Evolutionary conservation across 2,888 invertebrate species (phyloP).

Genomic region (Drosophila atripex): DNA sequence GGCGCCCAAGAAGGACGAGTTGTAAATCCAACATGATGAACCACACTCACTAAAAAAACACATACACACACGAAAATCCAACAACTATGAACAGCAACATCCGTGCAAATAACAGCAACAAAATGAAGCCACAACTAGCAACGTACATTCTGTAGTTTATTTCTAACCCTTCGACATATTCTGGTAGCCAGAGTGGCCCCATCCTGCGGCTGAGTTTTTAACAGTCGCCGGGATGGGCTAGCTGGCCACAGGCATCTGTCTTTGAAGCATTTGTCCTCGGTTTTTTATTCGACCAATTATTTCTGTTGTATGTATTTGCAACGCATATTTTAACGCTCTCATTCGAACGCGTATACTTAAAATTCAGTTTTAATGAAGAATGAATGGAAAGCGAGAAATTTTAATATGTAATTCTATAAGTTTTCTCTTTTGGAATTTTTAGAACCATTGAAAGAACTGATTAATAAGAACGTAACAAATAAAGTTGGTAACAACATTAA

Average conservation of each 20-base stretch:
- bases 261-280: conserved; percentile 37
- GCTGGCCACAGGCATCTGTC: conserved; percentile 27
- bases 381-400: conserved; percentile 63
- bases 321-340: conserved; percentile 40
- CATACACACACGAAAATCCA: conserved; percentile 42
- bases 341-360: conserved; percentile 29
- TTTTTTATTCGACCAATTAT: conserved; percentile 38
- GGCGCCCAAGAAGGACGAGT: conserved; percentile 83
- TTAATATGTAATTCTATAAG: conserved; percentile 71
- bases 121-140: conserved; percentile 57
- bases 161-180: conserved; percentile 28
- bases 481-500: conserved; percentile 80
- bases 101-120: conserved; percentile 37
- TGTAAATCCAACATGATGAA: conserved; percentile 78
- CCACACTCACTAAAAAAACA: conserved; percentile 32
- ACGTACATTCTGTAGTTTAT: conserved; percentile 80
- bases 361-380: conserved; percentile 76
- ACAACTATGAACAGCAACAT: conserved; percentile 60
- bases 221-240: conserved; percentile 35
- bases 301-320: conserved; percentile 28
- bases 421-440: conserved; percentile 75
- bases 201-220: conserved; percentile 63
- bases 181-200: conserved; percentile 33
- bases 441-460: conserved; percentile 82
- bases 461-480: conserved; percentile 79